Percentiles rank a stretch among this genome's conserved stretches.
Evolutionary conservation across 2,113 vertebrate genomes (phyloP).

Genomic region (Andinoacara biseriatus): DNA sequence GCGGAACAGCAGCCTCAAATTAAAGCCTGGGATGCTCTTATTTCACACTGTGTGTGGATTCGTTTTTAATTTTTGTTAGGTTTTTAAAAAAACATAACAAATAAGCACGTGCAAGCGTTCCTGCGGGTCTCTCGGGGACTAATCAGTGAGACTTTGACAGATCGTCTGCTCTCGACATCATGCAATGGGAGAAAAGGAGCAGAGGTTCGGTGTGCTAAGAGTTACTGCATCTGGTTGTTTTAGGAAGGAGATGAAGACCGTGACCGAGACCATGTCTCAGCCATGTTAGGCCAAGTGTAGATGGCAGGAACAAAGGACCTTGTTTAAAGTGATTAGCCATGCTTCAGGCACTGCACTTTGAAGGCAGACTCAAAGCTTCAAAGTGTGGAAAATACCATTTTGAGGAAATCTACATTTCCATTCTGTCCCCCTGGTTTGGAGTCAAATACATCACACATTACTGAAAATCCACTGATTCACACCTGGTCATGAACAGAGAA

Average conservation of each 20-base stretch:
- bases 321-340: conserved; percentile 65
- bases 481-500: conserved; percentile 3
- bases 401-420: conserved; percentile 40
- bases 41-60: not conserved
- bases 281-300: conserved; percentile 44
- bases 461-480: conserved; percentile 5
- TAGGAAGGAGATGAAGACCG: conserved; percentile 26
- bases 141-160: conserved; percentile 55
- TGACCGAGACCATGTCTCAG: conserved; percentile 40
- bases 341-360: conserved; percentile 65
- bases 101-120: conserved; percentile 12
- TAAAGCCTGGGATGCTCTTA: conserved; percentile 10
- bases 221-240: not conserved
- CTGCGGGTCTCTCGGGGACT: conserved; percentile 43
- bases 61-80: not conserved
- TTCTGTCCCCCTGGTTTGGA: conserved; percentile 8
- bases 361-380: conserved; percentile 50
- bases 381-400: conserved; percentile 40
- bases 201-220: not conserved
- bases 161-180: conserved; percentile 23
- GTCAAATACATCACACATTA: conserved; percentile 3
- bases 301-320: conserved; percentile 61
- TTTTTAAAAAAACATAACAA: conserved; percentile 19
- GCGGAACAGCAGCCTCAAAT: conserved; percentile 8
- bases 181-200: conserved; percentile 15